Evolutionary conservation across 2,797 vertebrate genomes (phyloP).

Genomic region (Pantherophis vulpinus): DNA sequence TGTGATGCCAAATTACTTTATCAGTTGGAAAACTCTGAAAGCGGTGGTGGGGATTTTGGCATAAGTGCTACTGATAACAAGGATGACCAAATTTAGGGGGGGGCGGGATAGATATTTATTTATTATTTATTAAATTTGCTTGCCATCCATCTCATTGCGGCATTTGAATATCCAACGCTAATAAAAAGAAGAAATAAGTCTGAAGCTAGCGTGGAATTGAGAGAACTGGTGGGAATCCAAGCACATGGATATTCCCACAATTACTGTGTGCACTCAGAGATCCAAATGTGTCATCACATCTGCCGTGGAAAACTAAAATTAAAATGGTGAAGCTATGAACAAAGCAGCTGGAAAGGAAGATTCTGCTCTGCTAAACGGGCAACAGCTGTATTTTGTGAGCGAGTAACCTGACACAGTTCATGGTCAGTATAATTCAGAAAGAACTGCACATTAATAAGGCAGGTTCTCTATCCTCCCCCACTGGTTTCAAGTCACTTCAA

Average conservation of each 20-base stretch:
- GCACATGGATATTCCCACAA: constrained; percentile 22
- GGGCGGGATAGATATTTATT: no score
- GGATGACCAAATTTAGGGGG: background rate
- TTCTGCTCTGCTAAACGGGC: background rate
- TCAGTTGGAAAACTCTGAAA: background rate
- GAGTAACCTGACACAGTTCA: constrained; percentile 8
- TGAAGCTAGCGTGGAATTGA: background rate
- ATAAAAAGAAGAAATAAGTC: background rate
- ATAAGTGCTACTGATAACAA: background rate
- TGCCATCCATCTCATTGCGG: background rate
- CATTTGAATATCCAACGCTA: background rate
- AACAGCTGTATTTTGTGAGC: constrained; percentile 22
- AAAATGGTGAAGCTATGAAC: constrained; percentile 10
- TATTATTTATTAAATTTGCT: background rate
- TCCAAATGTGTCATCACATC: constrained; percentile 30
- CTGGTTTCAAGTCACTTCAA: background rate
- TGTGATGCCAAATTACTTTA: background rate
- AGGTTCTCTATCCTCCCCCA: background rate
- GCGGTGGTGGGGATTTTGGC: no score
- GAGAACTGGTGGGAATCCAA: constrained; percentile 16
- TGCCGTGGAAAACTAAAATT: constrained; percentile 32
- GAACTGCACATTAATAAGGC: background rate
- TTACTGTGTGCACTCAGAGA: background rate
- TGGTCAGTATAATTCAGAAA: constrained; percentile 1
- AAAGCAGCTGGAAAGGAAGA: constrained; percentile 13